Evolutionary conservation across 2,797 vertebrate species (phyloP).

Genomic region (Lagodon rhomboides): DNA sequence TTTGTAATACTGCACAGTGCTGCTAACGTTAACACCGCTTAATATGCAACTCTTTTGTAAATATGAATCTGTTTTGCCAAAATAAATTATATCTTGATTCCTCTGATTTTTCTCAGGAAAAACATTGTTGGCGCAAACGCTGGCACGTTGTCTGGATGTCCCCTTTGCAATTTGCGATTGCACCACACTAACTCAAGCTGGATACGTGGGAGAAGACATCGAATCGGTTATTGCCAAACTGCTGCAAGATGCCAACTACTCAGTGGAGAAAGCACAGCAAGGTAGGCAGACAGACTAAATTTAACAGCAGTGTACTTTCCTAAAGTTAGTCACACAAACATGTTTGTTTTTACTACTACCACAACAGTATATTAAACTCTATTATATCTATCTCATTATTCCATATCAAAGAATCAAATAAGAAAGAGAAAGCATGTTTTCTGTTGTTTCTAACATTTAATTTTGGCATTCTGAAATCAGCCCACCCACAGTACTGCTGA

Average conservation of each 20-base stretch:
- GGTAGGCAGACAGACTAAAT: constrained; percentile 78
- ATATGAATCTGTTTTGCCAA: not conserved
- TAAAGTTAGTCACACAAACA: not conserved
- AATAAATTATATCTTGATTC: not conserved
- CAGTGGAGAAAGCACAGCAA: constrained; percentile 98
- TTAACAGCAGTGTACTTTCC: constrained; percentile 11
- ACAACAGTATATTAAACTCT: no score
- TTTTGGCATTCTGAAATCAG: not conserved
- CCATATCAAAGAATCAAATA: no score
- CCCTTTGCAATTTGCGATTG: constrained; percentile 99
- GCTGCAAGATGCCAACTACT: constrained; percentile 98
- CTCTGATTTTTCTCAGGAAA: constrained; percentile 87
- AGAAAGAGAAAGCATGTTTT: not conserved
- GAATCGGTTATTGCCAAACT: constrained; percentile 98
- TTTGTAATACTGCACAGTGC: not conserved
- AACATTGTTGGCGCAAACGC: constrained; percentile 96
- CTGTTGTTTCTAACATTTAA: not conserved
- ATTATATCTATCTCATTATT: not conserved
- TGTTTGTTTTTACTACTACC: constrained; percentile 7
- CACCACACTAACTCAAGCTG: constrained; percentile 98
- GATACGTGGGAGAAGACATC: constrained; percentile 98
- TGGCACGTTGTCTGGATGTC: constrained; percentile 97
- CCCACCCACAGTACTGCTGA: not conserved
- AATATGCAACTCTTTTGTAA: not conserved
- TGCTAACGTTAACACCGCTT: not conserved